phyloP scores from a whole-genome alignment of 35 echinoderm and acorn worm species.

The Apostichopus japonicus region DNA sequence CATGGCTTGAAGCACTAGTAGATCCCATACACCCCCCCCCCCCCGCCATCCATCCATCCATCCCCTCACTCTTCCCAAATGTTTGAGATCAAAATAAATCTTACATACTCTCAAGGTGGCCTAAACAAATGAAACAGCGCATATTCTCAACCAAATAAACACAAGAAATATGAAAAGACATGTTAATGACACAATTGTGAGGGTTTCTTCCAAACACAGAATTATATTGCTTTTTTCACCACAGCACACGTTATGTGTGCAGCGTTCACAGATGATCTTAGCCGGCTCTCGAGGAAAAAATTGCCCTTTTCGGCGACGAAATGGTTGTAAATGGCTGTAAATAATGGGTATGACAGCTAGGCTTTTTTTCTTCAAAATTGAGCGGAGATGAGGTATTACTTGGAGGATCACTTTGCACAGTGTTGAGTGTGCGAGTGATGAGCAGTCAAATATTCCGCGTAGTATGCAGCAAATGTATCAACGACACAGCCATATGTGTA shows the following conservation, averaged over 20 bases:
- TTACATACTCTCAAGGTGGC: not conserved
- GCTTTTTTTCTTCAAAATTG: conserved; percentile 47
- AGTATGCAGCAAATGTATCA: too few relatives aligned
- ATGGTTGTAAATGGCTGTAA: conserved; percentile 50
- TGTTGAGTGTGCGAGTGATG: not conserved
- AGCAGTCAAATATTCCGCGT: not conserved
- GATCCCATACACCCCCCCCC: too few relatives aligned
- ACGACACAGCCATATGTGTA: too few relatives aligned
- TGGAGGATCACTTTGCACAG: not conserved
- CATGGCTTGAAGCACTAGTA: too few relatives aligned
- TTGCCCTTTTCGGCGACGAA: conserved; percentile 34
- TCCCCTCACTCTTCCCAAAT: not conserved
- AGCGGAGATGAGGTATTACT: conserved; percentile 25
- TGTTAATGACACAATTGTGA: conserved; percentile 46
- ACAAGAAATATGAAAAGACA: conserved; percentile 28
- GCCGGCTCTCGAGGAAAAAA: not conserved
- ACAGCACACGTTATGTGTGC: not conserved
- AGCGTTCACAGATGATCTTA: not conserved
- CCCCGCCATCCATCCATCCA: too few relatives aligned
- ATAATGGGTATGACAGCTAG: conserved; percentile 36
- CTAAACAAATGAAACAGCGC: not conserved
- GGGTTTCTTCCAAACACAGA: not conserved
- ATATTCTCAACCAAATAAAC: conserved; percentile 8
- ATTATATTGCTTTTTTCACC: not conserved
- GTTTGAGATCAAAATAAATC: not conserved